Evolutionary conservation across 1,140 invertebrate genomes (phyloP).

Genomic region (Carposina sasakii): DNA sequence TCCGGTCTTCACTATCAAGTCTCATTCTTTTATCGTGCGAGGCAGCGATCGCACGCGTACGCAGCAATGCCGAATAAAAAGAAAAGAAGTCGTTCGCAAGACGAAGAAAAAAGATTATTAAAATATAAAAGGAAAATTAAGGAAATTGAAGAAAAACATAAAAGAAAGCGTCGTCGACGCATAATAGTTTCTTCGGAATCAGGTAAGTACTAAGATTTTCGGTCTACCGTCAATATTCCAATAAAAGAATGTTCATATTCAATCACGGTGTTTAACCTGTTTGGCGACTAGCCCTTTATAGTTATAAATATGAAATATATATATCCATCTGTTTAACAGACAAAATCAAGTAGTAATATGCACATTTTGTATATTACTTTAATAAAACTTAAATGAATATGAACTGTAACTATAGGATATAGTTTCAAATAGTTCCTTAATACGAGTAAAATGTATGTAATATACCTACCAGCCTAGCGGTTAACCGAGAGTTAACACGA

Average conservation of each 20-base stretch:
- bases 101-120: not conserved
- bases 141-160: not conserved
- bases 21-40: slow-evolving; percentile 3
- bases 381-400: not conserved
- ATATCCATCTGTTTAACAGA: not conserved
- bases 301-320: not conserved
- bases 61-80: not conserved
- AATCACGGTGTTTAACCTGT: not conserved
- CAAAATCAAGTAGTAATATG: not conserved
- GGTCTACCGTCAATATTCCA: not conserved
- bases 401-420: not conserved
- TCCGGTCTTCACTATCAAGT: too few species aligned
- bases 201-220: not conserved
- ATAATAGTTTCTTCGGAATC: not conserved
- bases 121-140: not conserved
- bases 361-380: not conserved
- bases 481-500: not conserved
- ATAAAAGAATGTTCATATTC: not conserved
- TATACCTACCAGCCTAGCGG: too few species aligned
- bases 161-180: not conserved
- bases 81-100: not conserved
- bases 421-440: too few species aligned
- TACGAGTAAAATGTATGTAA: too few species aligned
- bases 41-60: slow-evolving; percentile 1
- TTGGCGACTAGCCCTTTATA: not conserved